Conservation (phyloP, 23 tunicate genomes). For the Halocynthia aurantium region DNA sequence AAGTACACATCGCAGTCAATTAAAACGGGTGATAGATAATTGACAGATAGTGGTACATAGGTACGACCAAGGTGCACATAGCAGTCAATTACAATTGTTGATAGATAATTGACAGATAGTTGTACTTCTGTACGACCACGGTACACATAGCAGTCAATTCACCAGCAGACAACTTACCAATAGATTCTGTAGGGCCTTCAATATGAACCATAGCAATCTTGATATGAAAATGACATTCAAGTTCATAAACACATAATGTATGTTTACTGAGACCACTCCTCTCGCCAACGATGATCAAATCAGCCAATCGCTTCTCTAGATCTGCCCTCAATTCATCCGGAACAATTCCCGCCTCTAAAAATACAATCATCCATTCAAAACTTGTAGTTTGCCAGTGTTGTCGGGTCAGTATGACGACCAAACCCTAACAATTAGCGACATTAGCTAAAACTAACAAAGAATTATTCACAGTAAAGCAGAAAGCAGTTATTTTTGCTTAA, state of each 20-base stretch:
- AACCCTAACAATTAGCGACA: background rate
- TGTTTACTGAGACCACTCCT: slow-evolving; percentile 44
- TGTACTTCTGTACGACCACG: no score
- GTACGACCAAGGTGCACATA: no score
- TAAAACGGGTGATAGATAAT: background rate
- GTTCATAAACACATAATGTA: slow-evolving; percentile 49
- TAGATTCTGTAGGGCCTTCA: slow-evolving; percentile 55
- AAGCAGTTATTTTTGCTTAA: no score
- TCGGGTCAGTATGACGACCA: no score
- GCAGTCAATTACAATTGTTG: no score
- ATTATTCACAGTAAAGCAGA: background rate
- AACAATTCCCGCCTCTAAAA: slow-evolving; percentile 26
- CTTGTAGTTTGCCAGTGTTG: no score
- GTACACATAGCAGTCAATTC: slow-evolving; percentile 6
- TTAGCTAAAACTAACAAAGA: background rate
- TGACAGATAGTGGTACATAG: no score
- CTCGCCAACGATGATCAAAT: slow-evolving; percentile 59
- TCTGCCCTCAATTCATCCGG: slow-evolving; percentile 53
- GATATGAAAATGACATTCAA: slow-evolving; percentile 68
- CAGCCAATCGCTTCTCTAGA: slow-evolving; percentile 51
- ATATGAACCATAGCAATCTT: slow-evolving; percentile 69
- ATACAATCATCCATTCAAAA: no score
- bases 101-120: no score
- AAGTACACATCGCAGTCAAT: slow-evolving; percentile 19
- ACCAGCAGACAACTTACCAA: slow-evolving; percentile 22